Percentiles rank a stretch among this genome's conserved stretches.
phyloP scores from a whole-genome alignment of 1,140 invertebrate species.

The Drosophila setifemur region DNA sequence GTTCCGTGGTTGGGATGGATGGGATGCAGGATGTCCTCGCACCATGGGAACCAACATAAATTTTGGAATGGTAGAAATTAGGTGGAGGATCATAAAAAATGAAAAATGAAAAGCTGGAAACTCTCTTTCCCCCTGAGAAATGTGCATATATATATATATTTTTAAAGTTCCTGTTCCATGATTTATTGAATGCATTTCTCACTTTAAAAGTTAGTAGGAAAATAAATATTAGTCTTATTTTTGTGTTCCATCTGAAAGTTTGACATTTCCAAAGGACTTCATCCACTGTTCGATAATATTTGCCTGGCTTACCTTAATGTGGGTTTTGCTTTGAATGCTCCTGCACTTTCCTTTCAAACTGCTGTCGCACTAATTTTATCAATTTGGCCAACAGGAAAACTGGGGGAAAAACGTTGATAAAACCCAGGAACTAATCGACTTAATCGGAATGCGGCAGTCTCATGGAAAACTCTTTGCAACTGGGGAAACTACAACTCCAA shows the following conservation, averaged over 20 bases:
- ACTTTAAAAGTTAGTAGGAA: too few species aligned
- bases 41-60: slow-evolving; percentile 41
- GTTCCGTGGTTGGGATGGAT: neutral
- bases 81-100: slow-evolving; percentile 30
- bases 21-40: neutral
- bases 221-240: too few species aligned
- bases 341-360: slow-evolving; percentile 17
- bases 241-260: too few species aligned
- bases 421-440: slow-evolving; percentile 51
- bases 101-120: slow-evolving; percentile 8
- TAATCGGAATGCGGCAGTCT: slow-evolving; percentile 49
- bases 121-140: too few species aligned
- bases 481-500: too few species aligned
- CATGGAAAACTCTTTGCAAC: slow-evolving; percentile 13
- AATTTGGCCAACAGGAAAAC: slow-evolving; percentile 48
- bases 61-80: slow-evolving; percentile 27
- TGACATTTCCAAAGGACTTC: neutral
- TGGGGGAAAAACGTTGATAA: slow-evolving; percentile 36
- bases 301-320: slow-evolving; percentile 5
- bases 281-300: slow-evolving; percentile 13
- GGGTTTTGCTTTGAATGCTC: slow-evolving; percentile 18
- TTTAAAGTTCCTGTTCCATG: neutral
- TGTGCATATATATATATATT: too few species aligned
- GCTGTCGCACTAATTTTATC: slow-evolving; percentile 60
- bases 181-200: too few species aligned